Evolutionary conservation across 2,113 vertebrate genomes (phyloP).

Genomic region (Pluvialis apricaria): DNA sequence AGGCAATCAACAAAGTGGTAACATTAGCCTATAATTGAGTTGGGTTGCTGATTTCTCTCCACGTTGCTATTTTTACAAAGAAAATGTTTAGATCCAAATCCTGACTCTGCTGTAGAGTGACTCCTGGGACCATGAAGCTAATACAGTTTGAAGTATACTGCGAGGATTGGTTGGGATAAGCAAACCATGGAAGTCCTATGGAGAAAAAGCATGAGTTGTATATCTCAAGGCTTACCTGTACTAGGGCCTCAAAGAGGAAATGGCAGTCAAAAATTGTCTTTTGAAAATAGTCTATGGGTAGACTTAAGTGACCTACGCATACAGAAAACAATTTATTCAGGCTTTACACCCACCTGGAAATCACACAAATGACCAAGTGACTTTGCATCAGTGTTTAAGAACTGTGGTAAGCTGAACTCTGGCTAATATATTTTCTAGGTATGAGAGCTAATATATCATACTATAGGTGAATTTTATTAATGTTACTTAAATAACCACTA

Average conservation of each 20-base stretch:
- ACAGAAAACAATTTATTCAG: not conserved
- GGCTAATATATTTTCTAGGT: not conserved
- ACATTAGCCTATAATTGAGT: not conserved
- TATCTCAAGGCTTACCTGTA: not conserved
- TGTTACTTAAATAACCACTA: conserved; percentile 23
- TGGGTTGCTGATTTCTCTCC: not conserved
- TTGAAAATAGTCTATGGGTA: not conserved
- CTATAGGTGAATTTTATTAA: not conserved
- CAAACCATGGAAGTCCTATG: not conserved
- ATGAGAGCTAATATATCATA: not conserved
- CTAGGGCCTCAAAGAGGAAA: not conserved
- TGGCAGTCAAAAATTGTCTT: not conserved
- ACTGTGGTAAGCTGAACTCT: not conserved
- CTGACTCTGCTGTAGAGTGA: not conserved
- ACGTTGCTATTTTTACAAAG: not conserved
- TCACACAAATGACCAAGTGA: not conserved
- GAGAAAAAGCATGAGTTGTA: not conserved
- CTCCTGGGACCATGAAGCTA: not conserved
- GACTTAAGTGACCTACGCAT: not conserved
- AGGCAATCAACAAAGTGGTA: not conserved
- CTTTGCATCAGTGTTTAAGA: not conserved
- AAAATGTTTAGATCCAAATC: not conserved
- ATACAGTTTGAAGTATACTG: not conserved
- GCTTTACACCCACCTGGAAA: not conserved
- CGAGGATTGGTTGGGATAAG: not conserved